phyloP scores from a whole-genome alignment of 2,113 vertebrate genomes.

The Chlorodrepanis virens region DNA sequence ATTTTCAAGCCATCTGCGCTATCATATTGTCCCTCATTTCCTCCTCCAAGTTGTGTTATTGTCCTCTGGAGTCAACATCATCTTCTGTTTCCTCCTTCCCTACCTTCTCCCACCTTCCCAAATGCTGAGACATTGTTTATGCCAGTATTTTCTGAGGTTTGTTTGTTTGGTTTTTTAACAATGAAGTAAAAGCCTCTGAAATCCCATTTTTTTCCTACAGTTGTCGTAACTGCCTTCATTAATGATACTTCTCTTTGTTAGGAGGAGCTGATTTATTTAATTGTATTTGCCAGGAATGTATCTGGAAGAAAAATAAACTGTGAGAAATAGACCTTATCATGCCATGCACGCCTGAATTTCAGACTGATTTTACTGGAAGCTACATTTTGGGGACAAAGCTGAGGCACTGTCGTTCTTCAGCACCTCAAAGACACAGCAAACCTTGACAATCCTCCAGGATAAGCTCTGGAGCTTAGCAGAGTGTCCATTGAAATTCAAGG shows the following conservation, averaged over 20 bases:
- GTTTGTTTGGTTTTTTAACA: neutral
- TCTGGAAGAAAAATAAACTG: neutral
- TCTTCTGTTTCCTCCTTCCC: neutral
- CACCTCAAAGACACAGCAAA: neutral
- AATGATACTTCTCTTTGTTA: conserved; percentile 4
- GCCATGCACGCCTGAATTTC: neutral
- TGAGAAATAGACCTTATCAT: conserved; percentile 3
- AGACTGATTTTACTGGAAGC: conserved; percentile 36
- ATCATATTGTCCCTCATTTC: neutral
- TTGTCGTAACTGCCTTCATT: neutral
- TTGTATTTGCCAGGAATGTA: conserved; percentile 17
- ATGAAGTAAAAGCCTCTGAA: neutral
- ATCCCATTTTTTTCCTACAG: neutral
- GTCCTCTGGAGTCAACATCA: neutral
- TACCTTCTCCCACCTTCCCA: neutral
- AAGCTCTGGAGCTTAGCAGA: neutral
- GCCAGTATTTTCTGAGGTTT: neutral
- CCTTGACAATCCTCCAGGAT: conserved; percentile 28
- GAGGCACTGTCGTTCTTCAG: neutral
- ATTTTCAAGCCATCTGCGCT: neutral
- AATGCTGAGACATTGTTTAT: neutral
- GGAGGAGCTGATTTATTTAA: conserved; percentile 20
- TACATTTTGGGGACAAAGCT: conserved; percentile 6
- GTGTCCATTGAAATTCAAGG: conserved; percentile 17
- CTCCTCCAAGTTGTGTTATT: neutral